These are phyloP conservation scores for Phocoena sinus DNA, from an alignment of 2,113 vertebrate species.

Conservation along the genomic window DNA sequence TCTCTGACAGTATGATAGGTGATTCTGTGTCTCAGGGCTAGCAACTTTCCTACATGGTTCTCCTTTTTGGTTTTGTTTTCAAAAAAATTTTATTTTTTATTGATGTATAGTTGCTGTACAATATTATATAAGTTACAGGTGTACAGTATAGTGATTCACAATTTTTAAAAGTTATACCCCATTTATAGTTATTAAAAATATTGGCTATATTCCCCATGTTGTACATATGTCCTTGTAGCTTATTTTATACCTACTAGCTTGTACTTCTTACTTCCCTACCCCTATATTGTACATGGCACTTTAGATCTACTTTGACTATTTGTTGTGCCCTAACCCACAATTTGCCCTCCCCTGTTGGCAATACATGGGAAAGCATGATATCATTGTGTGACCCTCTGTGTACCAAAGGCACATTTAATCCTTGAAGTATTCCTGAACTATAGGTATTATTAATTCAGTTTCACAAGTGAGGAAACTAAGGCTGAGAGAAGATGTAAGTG, in stretches of 20 bases:
- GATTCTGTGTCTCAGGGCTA: neutral
- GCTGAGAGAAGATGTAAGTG: neutral
- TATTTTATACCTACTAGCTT: neutral
- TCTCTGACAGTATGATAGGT: neutral
- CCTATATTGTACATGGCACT: neutral
- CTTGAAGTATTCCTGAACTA: neutral
- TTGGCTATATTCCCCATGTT: neutral
- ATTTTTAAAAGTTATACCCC: neutral
- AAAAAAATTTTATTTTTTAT: neutral
- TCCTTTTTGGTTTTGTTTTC: neutral
- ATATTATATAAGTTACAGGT: neutral
- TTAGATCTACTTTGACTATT: neutral
- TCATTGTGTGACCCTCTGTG: neutral
- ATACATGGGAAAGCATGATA: neutral
- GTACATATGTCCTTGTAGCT: neutral
- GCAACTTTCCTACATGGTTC: neutral
- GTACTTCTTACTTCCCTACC: neutral
- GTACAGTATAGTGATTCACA: neutral
- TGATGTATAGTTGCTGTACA: neutral
- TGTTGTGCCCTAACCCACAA: neutral
- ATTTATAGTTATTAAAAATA: neutral
- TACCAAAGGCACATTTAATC: neutral
- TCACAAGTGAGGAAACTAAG: neutral
- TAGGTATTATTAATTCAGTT: neutral
- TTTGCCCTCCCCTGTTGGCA: neutral